Base-by-base conservation (phyloP, 2,888 invertebrate species). In the Drosophila mercatorum region DNA sequence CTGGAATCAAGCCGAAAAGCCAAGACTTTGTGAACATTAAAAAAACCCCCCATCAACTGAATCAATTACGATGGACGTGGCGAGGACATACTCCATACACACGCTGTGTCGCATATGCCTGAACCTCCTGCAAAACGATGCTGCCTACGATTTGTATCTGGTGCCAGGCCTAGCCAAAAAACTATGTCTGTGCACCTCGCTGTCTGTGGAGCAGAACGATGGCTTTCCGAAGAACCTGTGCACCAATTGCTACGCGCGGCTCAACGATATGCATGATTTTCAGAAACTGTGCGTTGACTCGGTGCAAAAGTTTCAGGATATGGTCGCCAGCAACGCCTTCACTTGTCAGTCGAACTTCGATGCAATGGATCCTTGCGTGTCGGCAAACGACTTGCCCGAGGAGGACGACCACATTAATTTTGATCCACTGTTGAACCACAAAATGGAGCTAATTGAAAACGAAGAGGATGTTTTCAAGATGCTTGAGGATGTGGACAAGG, bases 51-150 rank as follows among this genome's bases (percentile, higher is more conserved):
- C 26, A 10, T 36, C 43, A 38, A 51, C 28, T n/a, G 34, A 60
- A 56, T 12, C 46, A 43, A 51, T 26, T 77, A 88, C 73, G 47
- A 85, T 85, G 84, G 85, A 85, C 67, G 89, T 73, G 79, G 88
- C 86, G 53, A 64, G 78, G 61, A 77, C 74, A 28, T 84, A 78
- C 47, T 83, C 82, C 65, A 87, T 91, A 56, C 78, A 92, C 63
- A 85, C 91, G 65, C 80, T 91, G 65, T 92, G 92, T 76, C 92
- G 92, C 40, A 91, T 92, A 38, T 92, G 92, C 59, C 71, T 92
- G 26, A 88, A 90, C 67, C 81, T 83, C 52, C 60, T 92, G 65
- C 83, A 90, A 66, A 90, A 82, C 74, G 90, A 86, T 53, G 83
- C 73, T 64, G 75, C 83, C 12, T 89, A 91, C 66, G 91, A 91